phyloP scores from a whole-genome alignment of 2,113 vertebrate genomes.

The Nycticorax nycticorax region DNA sequence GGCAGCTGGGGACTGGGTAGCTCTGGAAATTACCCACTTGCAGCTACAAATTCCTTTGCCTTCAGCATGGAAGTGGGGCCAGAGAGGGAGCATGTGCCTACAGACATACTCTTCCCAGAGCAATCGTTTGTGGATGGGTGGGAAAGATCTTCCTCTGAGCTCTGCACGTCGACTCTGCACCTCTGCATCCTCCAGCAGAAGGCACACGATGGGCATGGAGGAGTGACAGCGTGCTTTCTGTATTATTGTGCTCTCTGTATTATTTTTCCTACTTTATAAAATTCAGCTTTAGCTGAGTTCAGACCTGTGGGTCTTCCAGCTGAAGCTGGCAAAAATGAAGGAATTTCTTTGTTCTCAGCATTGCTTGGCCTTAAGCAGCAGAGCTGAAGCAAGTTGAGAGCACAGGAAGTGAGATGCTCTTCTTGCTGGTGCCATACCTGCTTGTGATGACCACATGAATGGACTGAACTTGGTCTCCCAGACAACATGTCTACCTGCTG shows the following conservation, averaged over 20 bases:
- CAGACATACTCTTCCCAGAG: not conserved
- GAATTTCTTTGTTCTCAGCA: not conserved
- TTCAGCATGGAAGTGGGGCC: not conserved
- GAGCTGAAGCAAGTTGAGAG: not conserved
- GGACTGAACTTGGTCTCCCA: not conserved
- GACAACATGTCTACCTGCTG: not conserved
- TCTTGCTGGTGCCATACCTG: not conserved
- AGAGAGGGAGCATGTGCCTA: not conserved
- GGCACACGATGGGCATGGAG: not conserved
- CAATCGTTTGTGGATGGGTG: not conserved
- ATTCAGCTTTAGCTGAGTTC: not conserved
- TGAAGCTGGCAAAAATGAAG: not conserved
- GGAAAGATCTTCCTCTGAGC: not conserved
- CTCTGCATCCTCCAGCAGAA: not conserved
- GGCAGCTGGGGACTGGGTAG: not conserved
- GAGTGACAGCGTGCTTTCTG: not conserved
- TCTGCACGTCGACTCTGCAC: not conserved
- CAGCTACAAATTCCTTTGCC: not conserved
- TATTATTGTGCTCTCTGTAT: not conserved
- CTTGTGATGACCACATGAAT: not conserved
- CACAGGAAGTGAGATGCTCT: not conserved
- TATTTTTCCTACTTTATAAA: not conserved
- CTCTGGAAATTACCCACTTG: not conserved
- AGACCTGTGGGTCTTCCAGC: not conserved
- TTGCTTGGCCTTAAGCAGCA: not conserved